A percentile compares a stretch with the other conserved stretches of the same genome.
Conservation (phyloP, 2,797 vertebrate genomes). For the Ataeniobius toweri region DNA sequence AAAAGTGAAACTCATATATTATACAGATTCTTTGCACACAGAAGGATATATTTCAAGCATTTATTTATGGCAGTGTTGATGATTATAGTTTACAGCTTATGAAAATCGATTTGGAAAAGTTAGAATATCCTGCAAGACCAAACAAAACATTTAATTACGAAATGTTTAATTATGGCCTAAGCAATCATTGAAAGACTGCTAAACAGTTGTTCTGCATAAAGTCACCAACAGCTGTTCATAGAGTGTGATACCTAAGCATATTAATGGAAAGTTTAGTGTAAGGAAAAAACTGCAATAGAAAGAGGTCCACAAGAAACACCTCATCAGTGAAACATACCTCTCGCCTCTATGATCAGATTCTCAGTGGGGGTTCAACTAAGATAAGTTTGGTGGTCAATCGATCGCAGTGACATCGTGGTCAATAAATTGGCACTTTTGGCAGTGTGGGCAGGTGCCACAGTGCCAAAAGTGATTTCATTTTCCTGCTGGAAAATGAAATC, state of each 20-base stretch:
- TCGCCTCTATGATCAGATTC: no score
- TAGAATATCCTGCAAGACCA: background rate
- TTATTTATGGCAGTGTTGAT: background rate
- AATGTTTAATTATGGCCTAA: background rate
- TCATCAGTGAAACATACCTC: no score
- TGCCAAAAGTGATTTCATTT: no score
- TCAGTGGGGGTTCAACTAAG: no score
- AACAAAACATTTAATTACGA: background rate
- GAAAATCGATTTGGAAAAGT: background rate
- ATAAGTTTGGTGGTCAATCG: no score
- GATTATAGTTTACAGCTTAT: background rate
- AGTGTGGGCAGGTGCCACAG: no score
- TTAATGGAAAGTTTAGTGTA: background rate
- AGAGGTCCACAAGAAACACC: background rate
- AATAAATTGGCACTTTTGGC: no score
- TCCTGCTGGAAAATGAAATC: no score
- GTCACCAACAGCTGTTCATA: background rate
- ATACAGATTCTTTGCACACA: background rate
- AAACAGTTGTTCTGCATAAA: background rate
- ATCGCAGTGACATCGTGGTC: no score
- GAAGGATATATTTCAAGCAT: background rate
- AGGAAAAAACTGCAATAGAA: background rate
- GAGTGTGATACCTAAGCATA: background rate
- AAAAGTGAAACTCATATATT: background rate
- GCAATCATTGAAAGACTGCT: background rate